Base-by-base conservation (phyloP, 2,888 invertebrate genomes). In the Spisula solida region DNA sequence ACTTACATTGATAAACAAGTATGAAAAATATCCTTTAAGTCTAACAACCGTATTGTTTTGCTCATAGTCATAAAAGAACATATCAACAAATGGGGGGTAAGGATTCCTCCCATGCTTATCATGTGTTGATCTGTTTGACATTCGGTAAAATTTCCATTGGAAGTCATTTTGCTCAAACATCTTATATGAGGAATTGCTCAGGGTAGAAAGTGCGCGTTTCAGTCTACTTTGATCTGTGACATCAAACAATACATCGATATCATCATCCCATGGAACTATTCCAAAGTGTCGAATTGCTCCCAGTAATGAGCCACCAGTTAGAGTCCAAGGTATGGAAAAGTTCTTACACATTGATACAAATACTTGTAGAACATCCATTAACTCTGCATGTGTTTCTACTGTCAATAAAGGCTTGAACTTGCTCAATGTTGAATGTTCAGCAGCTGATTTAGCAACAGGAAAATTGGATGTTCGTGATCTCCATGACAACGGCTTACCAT, bases 221-320 rank as follows among this genome's bases (percentile, higher is more conserved):
- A 55, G 14, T 55, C 2, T 1, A 55, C 1, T 2, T 55, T 55
- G 14, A 20, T 55, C 5, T 14, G 1, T 55, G 55, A 18, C 20
- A 20, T 80, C 47, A n/a, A 80, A 16, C 47, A 41, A 80, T 2
- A 80, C 80, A 80, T 80, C 80, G 20, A 80, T 80, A n/a, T 80
- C 80, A 80, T 80, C 80, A 47, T 80, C 80, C 80, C 80, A 80
- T 6, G 80, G 80, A n/a, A 80, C 80, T 12, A 80, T 18, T 78
- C 78, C 78, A 18, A 41, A 31, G 31, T 78, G 78, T 41, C 78
- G 6, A 31, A 34, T 18, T 18, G 78, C 34, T 8, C 78, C 78
- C 2, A 78, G 29, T 41, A 78, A 29, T 14, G 78, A 78, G 18
- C 78, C 78, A 34, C 34, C 12, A 0, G 29, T 14, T 34, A 78